A percentile compares a stretch with the other conserved stretches of the same genome.
Evolutionary conservation across 2,888 invertebrate species (phyloP).

Genomic region (Temnothorax rugatulus): DNA sequence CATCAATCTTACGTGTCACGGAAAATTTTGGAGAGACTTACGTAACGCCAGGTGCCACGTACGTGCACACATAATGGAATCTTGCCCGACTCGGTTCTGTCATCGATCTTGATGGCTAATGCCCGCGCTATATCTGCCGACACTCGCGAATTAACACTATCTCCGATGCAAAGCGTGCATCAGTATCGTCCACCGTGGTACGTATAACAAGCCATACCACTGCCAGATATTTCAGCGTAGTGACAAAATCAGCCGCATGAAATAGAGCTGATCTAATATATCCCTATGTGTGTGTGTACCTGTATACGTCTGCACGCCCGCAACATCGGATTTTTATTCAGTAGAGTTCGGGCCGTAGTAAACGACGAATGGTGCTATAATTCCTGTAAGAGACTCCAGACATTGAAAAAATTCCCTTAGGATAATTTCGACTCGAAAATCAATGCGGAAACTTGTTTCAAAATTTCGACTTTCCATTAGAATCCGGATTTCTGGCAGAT

Average conservation of each 20-base stretch:
- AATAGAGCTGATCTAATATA: slow-evolving; percentile 44
- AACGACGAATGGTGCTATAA: slow-evolving; percentile 19
- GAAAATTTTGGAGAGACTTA: slow-evolving; percentile 32
- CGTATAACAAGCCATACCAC: slow-evolving; percentile 5
- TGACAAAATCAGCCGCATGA: slow-evolving; percentile 50
- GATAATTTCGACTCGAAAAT: neutral
- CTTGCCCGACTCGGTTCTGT: slow-evolving; percentile 47
- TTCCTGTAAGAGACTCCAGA: neutral
- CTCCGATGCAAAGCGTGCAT: slow-evolving; percentile 33
- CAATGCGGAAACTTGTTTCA: neutral
- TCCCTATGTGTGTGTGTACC: slow-evolving; percentile 6
- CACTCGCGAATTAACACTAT: slow-evolving; percentile 44
- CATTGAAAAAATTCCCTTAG: neutral
- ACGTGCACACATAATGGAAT: slow-evolving; percentile 22
- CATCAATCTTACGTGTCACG: too few relatives aligned
- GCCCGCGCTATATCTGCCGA: slow-evolving; percentile 8
- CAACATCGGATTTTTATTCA: slow-evolving; percentile 35
- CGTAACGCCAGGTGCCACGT: slow-evolving; percentile 21
- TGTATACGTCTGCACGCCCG: slow-evolving; percentile 19
- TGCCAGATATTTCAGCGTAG: slow-evolving; percentile 22
- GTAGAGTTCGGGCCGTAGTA: slow-evolving; percentile 21
- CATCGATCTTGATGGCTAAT: slow-evolving; percentile 46
- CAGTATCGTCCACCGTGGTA: neutral
- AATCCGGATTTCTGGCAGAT: neutral
- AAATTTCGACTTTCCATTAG: neutral